A percentile compares a stretch with the other conserved stretches of the same genome.
Evolutionary conservation across 2,113 vertebrate species (phyloP).

Genomic region (Oryzias curvinotus): DNA sequence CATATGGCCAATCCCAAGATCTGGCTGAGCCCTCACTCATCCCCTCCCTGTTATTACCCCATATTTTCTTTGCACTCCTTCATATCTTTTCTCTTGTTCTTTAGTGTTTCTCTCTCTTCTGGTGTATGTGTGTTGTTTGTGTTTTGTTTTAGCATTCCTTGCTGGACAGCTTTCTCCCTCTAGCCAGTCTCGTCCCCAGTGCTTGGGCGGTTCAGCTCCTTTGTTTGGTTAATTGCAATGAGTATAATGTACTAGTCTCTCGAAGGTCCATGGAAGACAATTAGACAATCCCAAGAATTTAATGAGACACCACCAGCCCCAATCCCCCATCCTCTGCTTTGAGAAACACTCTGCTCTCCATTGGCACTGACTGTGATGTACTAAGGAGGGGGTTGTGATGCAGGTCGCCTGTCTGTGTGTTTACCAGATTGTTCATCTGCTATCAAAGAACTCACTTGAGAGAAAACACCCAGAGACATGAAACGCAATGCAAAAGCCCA

Average conservation of each 20-base stretch:
- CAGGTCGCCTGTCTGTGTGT: slow-evolving; percentile 61
- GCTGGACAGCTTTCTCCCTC: slow-evolving; percentile 66
- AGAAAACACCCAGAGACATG: slow-evolving; percentile 50
- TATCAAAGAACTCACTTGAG: slow-evolving; percentile 59
- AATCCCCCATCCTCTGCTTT: slow-evolving; percentile 76
- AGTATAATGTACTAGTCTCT: slow-evolving; percentile 99
- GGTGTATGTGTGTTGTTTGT: slow-evolving; percentile 66
- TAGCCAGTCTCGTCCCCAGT: slow-evolving; percentile 77
- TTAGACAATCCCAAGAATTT: slow-evolving; percentile 99
- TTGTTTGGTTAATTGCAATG: slow-evolving; percentile 99
- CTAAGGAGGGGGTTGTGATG: slow-evolving; percentile 54
- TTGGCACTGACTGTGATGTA: slow-evolving; percentile 62
- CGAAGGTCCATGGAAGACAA: slow-evolving; percentile 98
- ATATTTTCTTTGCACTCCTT: slow-evolving; percentile 58
- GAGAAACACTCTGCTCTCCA: slow-evolving; percentile 69
- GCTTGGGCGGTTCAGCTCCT: slow-evolving; percentile 98
- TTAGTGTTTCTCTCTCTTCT: slow-evolving; percentile 55
- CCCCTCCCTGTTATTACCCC: slow-evolving; percentile 43
- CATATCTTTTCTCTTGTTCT: slow-evolving; percentile 69
- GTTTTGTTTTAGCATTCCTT: slow-evolving; percentile 67
- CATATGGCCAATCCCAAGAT: slow-evolving; percentile 98
- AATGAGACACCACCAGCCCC: slow-evolving; percentile 98
- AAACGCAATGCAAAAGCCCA: slow-evolving; percentile 39
- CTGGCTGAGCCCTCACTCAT: slow-evolving; percentile 42
- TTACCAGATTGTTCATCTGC: slow-evolving; percentile 73